Base-by-base conservation (phyloP, 2,888 invertebrate species). In the Himalopsyche japonica region DNA sequence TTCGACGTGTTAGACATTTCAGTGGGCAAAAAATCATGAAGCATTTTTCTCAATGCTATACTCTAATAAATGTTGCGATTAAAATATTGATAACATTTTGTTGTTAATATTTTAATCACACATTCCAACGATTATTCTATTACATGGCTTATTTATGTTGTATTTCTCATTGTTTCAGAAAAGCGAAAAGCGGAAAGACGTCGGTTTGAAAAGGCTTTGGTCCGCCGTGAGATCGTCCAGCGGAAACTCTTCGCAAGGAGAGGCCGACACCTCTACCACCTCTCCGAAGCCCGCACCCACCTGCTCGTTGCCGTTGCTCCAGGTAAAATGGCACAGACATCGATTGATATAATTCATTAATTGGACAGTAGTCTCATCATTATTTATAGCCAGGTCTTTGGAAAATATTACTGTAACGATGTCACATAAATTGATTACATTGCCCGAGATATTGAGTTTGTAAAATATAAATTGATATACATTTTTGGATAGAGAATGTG, bases 291-390 rank as follows among this genome's bases (percentile, higher is more conserved):
- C 86, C 88, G 86, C 90, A 91, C 83, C 92, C 93, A 82, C 93
- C 88, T 93, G 93, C 89, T 93, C 93, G 81, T 90, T 93, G 88
- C 93, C 93, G 57, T 88, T 93, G 86, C 88, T 93, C 83, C 93
- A 91, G 89, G 91, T 91, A 88, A 88, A 15, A 57, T n/a, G 49
- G 7, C 15, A 43, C 43, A 43, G 15, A 7, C 79, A 77, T 77
- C 30, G 32, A 77, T 77, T 70, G 4, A 70, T n/a, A 70, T 70
- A 20, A 70, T 30, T 70, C 6, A 70, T 70, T 12, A n/a, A 27
- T 70, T 30, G 70, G 10, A 30, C 70, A 24, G 24, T 3, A n/a
- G 5, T 12, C 5, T 18, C 3, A 70, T 70, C 20, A 70, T 30
- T 70, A 70, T 70, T 20, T 70, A 70, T 70, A 20, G 20, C 70